Base-by-base conservation (phyloP, 1,140 invertebrate species). In the Drosophila sp. region DNA sequence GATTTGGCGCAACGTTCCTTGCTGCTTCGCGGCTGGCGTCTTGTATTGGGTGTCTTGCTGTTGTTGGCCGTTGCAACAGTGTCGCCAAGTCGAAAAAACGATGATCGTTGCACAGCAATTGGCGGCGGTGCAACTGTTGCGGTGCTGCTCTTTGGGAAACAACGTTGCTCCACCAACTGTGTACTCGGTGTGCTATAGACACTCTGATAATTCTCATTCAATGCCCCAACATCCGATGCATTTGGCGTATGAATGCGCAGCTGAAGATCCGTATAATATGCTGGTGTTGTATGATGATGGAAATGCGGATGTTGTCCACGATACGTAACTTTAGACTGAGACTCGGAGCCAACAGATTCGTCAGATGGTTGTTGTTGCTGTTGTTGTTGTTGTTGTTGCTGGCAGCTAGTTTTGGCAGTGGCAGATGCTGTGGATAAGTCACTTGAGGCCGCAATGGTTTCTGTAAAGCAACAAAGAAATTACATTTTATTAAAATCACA, bases 361-460 rank as follows among this genome's bases (percentile, higher is more conserved):
- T 75, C 72, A 34, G 80, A 78, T 54, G 32, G 40, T 57, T 73
- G 57, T 61, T n/a, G n/a, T n/a, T 80, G 79, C 50, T 69, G 73
- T 34, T 72, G 51, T 57, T 64, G 54, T 21, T 64, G 57, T 56
- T 76, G 57, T 56, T 64, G 57, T 73, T 74, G 78, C 72, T 91
- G 91, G 90, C 91, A 91, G 91, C 83, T 90, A 54, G 72, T 71
- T 78, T 90, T 91, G 90, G 91, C 91, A 91, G 91, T 92, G 90
- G 86, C 87, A 76, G 89, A 80, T 84, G 76, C 76, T 78, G 82
- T 76, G 64, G 82, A 89, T 81, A 89, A 84, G 84, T 89, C 84
- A 84, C 84, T 89, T 67, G 84, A 89, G 76, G 83, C 79, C 83
- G 83, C 78, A 77, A 78, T 70, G 73, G 76, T 83, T 89, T 89